Evolutionary conservation across 2,797 vertebrate genomes (phyloP), one percentile per base, ranked within the genome.

Genomic region (Sciurus vulgaris): DNA sequence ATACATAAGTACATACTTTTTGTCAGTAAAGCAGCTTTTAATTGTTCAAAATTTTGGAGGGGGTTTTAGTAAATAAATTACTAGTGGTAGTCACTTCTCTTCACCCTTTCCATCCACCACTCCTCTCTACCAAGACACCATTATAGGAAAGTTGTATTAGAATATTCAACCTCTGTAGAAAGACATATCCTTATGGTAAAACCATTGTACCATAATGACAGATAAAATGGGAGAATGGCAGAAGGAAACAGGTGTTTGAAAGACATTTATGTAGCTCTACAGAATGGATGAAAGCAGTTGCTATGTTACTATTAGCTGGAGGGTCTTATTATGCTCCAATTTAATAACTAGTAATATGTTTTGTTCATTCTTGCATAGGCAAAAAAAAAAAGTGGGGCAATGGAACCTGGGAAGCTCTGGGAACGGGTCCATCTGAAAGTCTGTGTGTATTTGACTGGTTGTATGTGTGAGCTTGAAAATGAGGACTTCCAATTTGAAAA

Each of bases 161-260:
- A 56, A 56, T 41, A 65, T 74, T 93, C 97, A 74, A 89, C 11
- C 96, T 97, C 56, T 65, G 89, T 26, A 51, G 94, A 93, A 97
- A 97, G 92, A 90, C 59, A 41, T 47, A 65, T 93, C 70, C 33
- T 94, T 96, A n/a, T 73, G 91, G 94, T 84, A 86, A 95, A 94
- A 93, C 96, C 91, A 97, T 97, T 85, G 95, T 77, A 33, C 61
- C 74, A 82, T 84, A 95, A 84, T 85, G 59, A 92, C 20, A 92
- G 49, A 95, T 91, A 86, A 95, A 97, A 93, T 51, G 83, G 94
- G 33, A 86, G 96, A 93, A 51, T 49, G 47, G 96, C 82, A 96
- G 30, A 59, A 76, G 65, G 67, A 95, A 97, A 79, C n/a, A 97
- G 87, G 74, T 91, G 73, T 92, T 87, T 91, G 86, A 83, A 65